phyloP scores from a whole-genome alignment of 2,113 vertebrate genomes.

The Cephalopholis sonnerati region DNA sequence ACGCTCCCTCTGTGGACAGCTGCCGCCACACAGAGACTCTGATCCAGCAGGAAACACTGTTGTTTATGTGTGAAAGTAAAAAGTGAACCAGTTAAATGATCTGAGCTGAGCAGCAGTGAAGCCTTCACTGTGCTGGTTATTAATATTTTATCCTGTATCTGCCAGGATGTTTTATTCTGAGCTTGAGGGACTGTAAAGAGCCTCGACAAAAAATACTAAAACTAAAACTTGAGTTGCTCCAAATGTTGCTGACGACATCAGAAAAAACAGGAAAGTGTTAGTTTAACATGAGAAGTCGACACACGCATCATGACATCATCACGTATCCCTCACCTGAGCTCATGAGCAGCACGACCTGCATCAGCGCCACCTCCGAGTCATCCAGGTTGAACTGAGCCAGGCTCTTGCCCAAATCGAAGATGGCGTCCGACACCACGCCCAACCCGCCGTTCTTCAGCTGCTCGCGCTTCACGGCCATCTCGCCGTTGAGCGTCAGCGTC shows the following conservation, averaged over 20 bases:
- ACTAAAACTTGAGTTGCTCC: background rate
- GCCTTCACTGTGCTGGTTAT: constrained; percentile 4
- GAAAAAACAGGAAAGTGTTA: background rate
- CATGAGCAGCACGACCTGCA: constrained; percentile 96
- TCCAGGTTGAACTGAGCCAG: constrained; percentile 96
- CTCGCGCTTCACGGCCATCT: constrained; percentile 94
- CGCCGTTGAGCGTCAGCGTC: constrained; percentile 93
- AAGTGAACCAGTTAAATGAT: background rate
- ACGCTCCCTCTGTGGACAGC: no score
- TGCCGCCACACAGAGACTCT: no score
- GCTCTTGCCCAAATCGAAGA: constrained; percentile 95
- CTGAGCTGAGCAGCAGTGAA: background rate
- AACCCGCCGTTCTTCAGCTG: constrained; percentile 95
- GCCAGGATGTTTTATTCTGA: constrained; percentile 2
- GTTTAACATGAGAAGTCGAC: background rate
- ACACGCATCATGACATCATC: background rate
- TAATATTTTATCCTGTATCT: constrained; percentile 47
- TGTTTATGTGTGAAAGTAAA: no score
- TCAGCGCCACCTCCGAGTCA: constrained; percentile 94
- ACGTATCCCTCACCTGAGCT: constrained; percentile 87
- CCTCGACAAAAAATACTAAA: background rate
- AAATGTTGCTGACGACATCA: background rate
- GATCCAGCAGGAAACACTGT: no score
- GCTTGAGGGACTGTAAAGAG: background rate
- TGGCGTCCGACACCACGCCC: constrained; percentile 95